These are phyloP conservation scores for Strigops habroptila DNA, from an alignment of 2,113 vertebrate genomes.

Conservation along the genomic window DNA sequence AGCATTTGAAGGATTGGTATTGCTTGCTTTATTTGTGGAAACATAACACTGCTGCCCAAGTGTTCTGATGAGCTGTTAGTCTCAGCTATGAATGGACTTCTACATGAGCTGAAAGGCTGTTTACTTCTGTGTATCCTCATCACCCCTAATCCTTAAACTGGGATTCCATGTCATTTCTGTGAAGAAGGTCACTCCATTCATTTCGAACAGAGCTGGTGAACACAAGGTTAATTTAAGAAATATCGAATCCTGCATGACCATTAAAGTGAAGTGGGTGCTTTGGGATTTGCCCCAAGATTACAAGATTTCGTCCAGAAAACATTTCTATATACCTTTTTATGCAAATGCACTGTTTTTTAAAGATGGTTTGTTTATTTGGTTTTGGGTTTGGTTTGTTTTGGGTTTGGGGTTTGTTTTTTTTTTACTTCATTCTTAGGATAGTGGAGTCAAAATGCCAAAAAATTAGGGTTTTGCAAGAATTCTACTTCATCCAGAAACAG, in stretches of 20 bases:
- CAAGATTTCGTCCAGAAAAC: background rate
- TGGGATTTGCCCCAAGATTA: background rate
- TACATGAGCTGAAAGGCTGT: background rate
- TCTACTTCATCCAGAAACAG: background rate
- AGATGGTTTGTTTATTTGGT: background rate
- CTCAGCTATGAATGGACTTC: background rate
- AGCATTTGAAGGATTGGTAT: background rate
- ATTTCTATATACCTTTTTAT: background rate
- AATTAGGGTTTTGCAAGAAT: background rate
- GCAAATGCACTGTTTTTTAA: background rate
- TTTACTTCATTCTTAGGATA: background rate
- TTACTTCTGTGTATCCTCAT: background rate
- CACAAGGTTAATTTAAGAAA: background rate
- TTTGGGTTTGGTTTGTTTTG: background rate
- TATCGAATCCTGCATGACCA: background rate
- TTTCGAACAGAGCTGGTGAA: background rate
- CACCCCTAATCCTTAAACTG: background rate
- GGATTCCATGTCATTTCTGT: background rate
- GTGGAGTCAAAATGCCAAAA: background rate
- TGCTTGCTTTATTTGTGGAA: background rate
- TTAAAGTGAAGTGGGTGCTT: background rate
- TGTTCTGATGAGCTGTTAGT: background rate
- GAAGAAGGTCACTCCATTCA: background rate
- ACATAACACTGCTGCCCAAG: accelerated
- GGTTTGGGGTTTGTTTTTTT: background rate